Evolutionary conservation across 2,888 invertebrate genomes (phyloP), one percentile per base, ranked within the genome.

Genomic region (Monoplex corrugatus): DNA sequence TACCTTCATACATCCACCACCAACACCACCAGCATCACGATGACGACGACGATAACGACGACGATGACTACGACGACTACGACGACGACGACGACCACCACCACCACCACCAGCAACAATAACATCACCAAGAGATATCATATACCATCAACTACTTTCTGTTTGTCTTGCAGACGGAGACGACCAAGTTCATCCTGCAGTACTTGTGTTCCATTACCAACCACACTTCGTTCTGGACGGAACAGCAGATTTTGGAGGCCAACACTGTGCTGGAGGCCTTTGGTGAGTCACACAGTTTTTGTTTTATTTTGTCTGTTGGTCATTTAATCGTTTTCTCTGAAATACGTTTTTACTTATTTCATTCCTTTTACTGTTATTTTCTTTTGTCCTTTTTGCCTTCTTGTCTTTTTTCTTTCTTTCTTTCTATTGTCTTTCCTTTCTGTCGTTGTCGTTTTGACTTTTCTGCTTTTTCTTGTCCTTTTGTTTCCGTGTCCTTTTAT

Each of bases 131-230:
- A n/a, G n/a, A n/a, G n/a, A n/a, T n/a, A n/a, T n/a, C n/a, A n/a
- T n/a, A n/a, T n/a, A n/a, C n/a, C n/a, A n/a, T n/a, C n/a, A n/a
- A n/a, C n/a, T n/a, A n/a, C n/a, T n/a, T n/a, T 68, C 16, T 68
- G 28, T 68, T 19, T 68, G 32, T 86, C 80, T 93, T 93, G 85
- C 93, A 95, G 96, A 99, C 99, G 0, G 99, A 99, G 96, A 98
- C 98, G 86, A 99, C 99, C 0, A 99, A 99, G 96, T 97, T 99
- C 93, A 98, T 99, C 13, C 98, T 99, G 97, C 96, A 96, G 92
- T 99, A 99, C 96, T 96, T 99, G 93, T 98, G 99, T 0, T 98
- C 99, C 0, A 98, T 99, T 28, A 97, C 97, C 94, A 94, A 94
- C 89, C 94, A 94, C 91, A 93, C 93, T 6, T 94, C 94, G 2